Conservation (phyloP, 2,888 invertebrate genomes). For the Polia nebulosa region DNA sequence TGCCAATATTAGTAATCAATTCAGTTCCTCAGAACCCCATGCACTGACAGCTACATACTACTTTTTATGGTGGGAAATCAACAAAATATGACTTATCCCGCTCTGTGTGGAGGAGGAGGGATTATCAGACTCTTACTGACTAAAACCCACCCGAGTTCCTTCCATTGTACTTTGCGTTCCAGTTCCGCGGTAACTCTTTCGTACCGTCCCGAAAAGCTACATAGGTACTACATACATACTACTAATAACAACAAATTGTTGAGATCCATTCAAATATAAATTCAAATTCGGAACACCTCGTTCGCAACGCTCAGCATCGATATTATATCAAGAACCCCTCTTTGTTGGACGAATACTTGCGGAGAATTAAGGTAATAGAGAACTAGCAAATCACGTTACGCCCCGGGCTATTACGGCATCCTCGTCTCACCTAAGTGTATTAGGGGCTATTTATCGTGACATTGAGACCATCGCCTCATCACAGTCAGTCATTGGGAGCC, state of each 20-base stretch:
- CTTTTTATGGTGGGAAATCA: no score
- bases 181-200: no score
- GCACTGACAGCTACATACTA: no score
- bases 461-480: conserved; percentile 81
- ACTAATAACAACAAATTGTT: conserved; percentile 65
- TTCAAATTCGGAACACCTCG: conserved; percentile 74
- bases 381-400: conserved; percentile 87
- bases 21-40: background rate
- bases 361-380: conserved; percentile 85
- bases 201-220: no score
- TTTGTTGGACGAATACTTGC: conserved; percentile 85
- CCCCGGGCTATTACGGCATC: conserved; percentile 81
- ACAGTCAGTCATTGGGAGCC: conserved; percentile 71
- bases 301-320: conserved; percentile 73
- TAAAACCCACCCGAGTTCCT: no score
- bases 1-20: background rate
- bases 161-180: no score
- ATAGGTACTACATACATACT: no score
- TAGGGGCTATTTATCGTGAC: conserved; percentile 87
- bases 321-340: conserved; percentile 84
- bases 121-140: no score
- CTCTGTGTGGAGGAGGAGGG: no score
- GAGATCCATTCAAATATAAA: conserved; percentile 73
- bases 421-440: conserved; percentile 83
- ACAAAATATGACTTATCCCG: no score